These are phyloP conservation scores for Carcharodon carcharias DNA, from an alignment of 2,797 vertebrate genomes.

Conservation along the genomic window DNA sequence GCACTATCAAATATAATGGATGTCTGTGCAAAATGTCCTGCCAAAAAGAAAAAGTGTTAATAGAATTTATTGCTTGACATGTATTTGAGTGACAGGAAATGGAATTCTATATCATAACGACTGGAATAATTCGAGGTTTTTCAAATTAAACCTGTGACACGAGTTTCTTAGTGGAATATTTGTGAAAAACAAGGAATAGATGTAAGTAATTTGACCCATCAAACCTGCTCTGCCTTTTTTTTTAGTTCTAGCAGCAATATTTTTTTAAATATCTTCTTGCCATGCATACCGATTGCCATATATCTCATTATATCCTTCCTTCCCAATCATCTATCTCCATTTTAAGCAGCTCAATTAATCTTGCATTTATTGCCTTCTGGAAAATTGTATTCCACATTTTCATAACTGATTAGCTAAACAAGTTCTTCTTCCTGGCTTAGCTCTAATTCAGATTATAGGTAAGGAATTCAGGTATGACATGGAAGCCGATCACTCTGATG, in stretches of 20 bases:
- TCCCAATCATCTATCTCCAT: neutral
- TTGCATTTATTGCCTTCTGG: neutral
- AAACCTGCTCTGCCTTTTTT: neutral
- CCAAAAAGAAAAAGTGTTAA: neutral
- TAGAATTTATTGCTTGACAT: neutral
- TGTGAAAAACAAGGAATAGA: neutral
- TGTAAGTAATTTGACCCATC: neutral
- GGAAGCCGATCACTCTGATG: too few relatives aligned
- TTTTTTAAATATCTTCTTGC: neutral
- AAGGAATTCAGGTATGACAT: too few relatives aligned
- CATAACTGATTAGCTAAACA: neutral
- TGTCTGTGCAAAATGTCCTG: slow-evolving; percentile 90
- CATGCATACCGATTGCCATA: neutral
- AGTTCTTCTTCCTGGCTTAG: neutral
- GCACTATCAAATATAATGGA: slow-evolving; percentile 83
- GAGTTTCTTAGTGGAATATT: neutral
- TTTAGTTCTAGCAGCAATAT: neutral
- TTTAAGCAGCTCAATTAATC: neutral
- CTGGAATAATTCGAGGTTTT: neutral
- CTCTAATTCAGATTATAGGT: too few relatives aligned
- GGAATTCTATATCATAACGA: neutral
- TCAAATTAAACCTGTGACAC: neutral
- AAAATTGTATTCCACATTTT: neutral
- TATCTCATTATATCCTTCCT: neutral
- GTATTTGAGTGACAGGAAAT: neutral